Base-by-base conservation (phyloP, 2,888 invertebrate genomes). In the Iphiclides podalirius region DNA sequence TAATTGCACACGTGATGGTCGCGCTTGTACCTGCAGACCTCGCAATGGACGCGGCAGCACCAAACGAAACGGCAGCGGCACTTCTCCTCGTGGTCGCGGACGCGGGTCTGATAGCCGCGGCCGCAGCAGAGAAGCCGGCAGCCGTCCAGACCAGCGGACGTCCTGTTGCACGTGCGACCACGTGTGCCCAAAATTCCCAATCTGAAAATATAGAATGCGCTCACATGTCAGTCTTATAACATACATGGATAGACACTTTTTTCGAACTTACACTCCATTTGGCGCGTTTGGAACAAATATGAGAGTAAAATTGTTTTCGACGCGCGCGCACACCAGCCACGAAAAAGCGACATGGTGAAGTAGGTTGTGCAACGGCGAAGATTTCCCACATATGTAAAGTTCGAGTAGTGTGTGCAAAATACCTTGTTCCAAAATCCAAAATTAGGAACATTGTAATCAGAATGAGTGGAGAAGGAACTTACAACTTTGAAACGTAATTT, bases 21-120 rank as follows among this genome's bases (percentile, higher is more conserved):
- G 58, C 93, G 91, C 67, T 93, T 93, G 65, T 92, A 93, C 58
- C 92, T 91, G 79, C 96, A 97, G 55, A 93, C 90, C 70, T 96
- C 94, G 83, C 97, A 97, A 64, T 94, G 93, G 1, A 97, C 96
- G 58, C 93, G 91, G 81, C 97, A 97, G 83, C 97, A 97, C 96
- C 96, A 97, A 52, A 95, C 94, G 75, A 97, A 97, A 60, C 93
- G 92, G 76, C 97, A 97, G 68, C 94, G 93, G 82, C 97, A 97
- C 76, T 96, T 96, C 72, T 96, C 95, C 66, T 93, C 93, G 52
- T 95, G 94, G 64, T 95, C 94, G 28, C 93, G 90, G 1, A 96
- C 93, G 47, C 95, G 84, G 3, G 96, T 96, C 72, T 95, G 95
- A 80, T 95, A 95, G 8, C 97, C 96, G 49, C 97, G 90, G 0